Evolutionary conservation across 2,888 invertebrate genomes (phyloP).

Genomic region (Apodemia duryi): DNA sequence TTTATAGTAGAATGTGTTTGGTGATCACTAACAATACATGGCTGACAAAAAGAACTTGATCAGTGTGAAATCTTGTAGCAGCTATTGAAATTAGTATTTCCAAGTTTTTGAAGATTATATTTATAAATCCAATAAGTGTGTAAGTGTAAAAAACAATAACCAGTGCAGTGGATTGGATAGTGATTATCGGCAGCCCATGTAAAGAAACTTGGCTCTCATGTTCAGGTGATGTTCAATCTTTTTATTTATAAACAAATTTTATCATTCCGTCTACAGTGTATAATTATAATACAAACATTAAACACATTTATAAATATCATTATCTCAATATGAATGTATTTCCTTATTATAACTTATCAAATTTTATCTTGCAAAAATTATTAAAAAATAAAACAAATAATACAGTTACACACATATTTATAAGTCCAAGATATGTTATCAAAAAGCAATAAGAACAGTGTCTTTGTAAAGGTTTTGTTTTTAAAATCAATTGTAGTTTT

Average conservation of each 20-base stretch:
- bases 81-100: slow-evolving; percentile 4
- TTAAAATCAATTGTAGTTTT: too few species aligned
- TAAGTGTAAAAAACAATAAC: slow-evolving; percentile 1
- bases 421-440: neutral
- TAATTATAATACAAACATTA: neutral
- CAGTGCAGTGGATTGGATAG: slow-evolving; percentile 22
- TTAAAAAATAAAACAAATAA: neutral
- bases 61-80: slow-evolving; percentile 11
- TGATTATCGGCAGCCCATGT: slow-evolving; percentile 25
- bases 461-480: neutral
- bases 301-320: slow-evolving; percentile 1
- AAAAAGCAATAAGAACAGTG: neutral
- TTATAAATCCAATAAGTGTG: slow-evolving; percentile 3
- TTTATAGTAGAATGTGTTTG: slow-evolving; percentile 9
- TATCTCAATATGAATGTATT: slow-evolving; percentile 1
- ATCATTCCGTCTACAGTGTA: neutral
- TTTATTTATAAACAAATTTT: slow-evolving; percentile 16
- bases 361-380: neutral
- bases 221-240: slow-evolving; percentile 34
- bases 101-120: neutral
- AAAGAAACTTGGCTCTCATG: slow-evolving; percentile 28
- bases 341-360: slow-evolving; percentile 5
- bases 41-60: slow-evolving; percentile 12
- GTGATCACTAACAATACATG: slow-evolving; percentile 2
- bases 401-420: neutral